Evolutionary conservation across 2,797 vertebrate genomes (phyloP).

Genomic region (Cuculus canorus): DNA sequence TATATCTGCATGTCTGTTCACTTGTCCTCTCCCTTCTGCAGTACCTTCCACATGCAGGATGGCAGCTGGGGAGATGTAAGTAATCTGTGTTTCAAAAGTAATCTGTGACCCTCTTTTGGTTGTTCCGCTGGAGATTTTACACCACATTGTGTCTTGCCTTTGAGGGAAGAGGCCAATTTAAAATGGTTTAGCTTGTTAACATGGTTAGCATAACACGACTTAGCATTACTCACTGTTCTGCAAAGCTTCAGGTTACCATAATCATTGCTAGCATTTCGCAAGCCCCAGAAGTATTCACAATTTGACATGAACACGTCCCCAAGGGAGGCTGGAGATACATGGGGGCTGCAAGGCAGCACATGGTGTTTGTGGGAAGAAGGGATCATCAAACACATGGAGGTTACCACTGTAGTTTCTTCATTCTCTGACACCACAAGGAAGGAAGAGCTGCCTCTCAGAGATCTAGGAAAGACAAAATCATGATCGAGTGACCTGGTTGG

Average conservation of each 20-base stretch:
- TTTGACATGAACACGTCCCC: not conserved
- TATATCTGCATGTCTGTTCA: not conserved
- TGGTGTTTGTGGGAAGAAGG: not conserved
- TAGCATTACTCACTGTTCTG: not conserved
- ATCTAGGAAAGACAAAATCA: not conserved
- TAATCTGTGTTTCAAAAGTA: not conserved
- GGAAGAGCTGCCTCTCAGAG: not conserved
- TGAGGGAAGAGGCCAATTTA: not conserved
- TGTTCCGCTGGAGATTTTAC: not conserved
- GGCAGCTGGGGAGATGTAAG: not conserved
- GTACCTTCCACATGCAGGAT: not conserved
- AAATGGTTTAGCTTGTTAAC: not conserved
- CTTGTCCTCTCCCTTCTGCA: not conserved
- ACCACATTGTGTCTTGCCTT: not conserved
- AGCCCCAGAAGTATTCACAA: not conserved
- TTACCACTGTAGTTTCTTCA: not conserved
- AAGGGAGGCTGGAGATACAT: not conserved
- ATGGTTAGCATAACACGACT: not conserved
- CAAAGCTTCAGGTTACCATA: not conserved
- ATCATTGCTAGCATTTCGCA: fast-evolving
- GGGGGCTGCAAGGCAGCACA: not conserved
- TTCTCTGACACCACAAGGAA: not conserved
- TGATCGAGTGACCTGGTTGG: not conserved
- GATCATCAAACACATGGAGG: not conserved
- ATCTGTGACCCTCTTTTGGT: not conserved